Conservation (phyloP, 2,797 vertebrate species). For the Botia almorhae region DNA sequence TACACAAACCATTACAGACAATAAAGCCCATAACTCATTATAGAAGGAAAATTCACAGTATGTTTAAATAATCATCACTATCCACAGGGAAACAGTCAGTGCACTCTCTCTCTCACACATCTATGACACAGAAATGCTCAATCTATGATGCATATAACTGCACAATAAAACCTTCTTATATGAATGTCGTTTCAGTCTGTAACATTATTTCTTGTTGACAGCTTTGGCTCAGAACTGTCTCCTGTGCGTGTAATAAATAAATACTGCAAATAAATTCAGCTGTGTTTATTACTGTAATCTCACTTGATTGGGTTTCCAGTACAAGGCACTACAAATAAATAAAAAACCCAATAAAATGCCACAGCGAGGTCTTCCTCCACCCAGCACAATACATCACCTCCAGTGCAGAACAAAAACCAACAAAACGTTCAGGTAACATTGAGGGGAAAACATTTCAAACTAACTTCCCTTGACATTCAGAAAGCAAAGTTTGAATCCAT, state of each 20-base stretch:
- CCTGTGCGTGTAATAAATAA: neutral
- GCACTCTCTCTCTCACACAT: too few relatives aligned
- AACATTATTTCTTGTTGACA: neutral
- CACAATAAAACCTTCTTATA: neutral
- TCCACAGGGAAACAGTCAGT: neutral
- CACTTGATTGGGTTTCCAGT: neutral
- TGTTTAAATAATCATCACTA: neutral
- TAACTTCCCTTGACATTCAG: neutral
- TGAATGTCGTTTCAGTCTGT: neutral
- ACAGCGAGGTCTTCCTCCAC: neutral
- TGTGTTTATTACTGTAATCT: neutral
- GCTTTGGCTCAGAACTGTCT: slow-evolving; percentile 1
- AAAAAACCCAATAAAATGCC: neutral
- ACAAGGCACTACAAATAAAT: slow-evolving; percentile 38
- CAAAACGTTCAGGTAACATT: neutral
- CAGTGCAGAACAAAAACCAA: slow-evolving; percentile 1
- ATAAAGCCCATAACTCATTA: neutral
- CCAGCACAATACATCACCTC: neutral
- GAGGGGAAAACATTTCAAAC: neutral
- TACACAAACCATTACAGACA: neutral
- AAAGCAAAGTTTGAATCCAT: neutral
- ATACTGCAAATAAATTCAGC: neutral
- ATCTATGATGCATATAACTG: neutral
- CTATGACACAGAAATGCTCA: neutral
- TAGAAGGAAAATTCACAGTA: neutral